Conservation (phyloP, 2,888 invertebrate genomes). For the Xestia rhomboidea region DNA sequence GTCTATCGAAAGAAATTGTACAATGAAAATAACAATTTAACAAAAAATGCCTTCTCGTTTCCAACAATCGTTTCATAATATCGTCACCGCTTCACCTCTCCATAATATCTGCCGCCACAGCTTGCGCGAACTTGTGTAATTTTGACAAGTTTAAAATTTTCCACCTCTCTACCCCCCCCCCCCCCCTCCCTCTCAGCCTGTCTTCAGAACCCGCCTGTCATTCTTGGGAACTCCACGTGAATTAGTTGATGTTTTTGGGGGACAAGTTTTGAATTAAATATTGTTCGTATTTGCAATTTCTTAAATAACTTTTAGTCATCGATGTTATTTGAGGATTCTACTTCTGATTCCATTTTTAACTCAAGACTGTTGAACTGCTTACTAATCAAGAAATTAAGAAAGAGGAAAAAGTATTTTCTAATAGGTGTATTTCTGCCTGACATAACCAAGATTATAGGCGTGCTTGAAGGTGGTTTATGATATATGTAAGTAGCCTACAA, state of each 20-base stretch:
- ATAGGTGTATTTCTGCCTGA: background rate
- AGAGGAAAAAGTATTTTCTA: no score
- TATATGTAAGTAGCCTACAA: background rate
- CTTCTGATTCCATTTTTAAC: background rate
- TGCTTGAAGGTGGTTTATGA: background rate
- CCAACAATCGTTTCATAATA: background rate
- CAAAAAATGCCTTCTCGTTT: background rate
- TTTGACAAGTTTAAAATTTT: constrained; percentile 70
- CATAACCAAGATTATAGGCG: background rate
- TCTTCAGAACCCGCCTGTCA: constrained; percentile 60
- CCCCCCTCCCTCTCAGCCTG: background rate
- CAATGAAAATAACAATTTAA: no score
- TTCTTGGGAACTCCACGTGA: constrained; percentile 66
- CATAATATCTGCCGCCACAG: constrained; percentile 58
- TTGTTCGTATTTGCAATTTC: constrained; percentile 58
- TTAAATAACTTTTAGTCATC: constrained; percentile 29
- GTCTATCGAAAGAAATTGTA: no score
- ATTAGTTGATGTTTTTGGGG: constrained; percentile 62
- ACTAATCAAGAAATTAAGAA: background rate
- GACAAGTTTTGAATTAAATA: constrained; percentile 58
- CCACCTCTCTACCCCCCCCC: constrained; percentile 18
- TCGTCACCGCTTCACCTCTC: constrained; percentile 18
- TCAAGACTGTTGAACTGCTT: background rate
- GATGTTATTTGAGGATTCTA: background rate
- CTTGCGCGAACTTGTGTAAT: constrained; percentile 67